phyloP scores from a whole-genome alignment of 1,140 invertebrate species.

The Pseudomyrmex flavicornis region DNA sequence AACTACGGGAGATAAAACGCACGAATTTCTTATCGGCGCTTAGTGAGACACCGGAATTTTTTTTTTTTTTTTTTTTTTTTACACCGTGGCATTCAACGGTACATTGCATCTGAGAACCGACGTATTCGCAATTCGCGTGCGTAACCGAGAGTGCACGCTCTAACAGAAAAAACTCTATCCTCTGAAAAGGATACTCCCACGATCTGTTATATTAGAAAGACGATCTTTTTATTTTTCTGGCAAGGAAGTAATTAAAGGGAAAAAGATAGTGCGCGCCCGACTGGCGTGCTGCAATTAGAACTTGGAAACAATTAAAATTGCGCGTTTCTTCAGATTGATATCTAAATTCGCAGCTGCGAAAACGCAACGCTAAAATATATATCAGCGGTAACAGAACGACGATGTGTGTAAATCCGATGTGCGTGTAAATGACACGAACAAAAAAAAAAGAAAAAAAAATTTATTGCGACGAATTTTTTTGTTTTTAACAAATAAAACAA shows the following conservation, averaged over 20 bases:
- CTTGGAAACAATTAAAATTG: not conserved
- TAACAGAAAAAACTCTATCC: too few relatives aligned
- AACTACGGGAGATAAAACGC: too few relatives aligned
- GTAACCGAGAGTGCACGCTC: not conserved
- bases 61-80: too few relatives aligned
- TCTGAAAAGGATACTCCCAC: not conserved
- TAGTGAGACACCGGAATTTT: too few relatives aligned
- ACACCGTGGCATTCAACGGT: too few relatives aligned
- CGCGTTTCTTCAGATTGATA: not conserved
- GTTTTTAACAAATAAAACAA: not conserved
- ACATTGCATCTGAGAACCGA: too few relatives aligned
- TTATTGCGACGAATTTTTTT: not conserved
- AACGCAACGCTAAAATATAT: not conserved
- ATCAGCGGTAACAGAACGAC: not conserved
- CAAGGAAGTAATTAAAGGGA: not conserved
- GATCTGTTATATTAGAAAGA: not conserved
- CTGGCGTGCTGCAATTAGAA: not conserved
- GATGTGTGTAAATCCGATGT: too few relatives aligned
- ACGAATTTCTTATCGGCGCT: too few relatives aligned
- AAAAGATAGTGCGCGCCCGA: not conserved
- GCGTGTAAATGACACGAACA: too few relatives aligned
- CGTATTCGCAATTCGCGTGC: too few relatives aligned
- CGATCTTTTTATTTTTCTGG: not conserved
- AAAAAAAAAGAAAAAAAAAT: too few relatives aligned
- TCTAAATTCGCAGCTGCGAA: not conserved